Percentiles rank a stretch among this genome's conserved stretches.
These are phyloP conservation scores for Xenus cinereus DNA, from an alignment of 2,113 vertebrate species.

Conservation along the genomic window DNA sequence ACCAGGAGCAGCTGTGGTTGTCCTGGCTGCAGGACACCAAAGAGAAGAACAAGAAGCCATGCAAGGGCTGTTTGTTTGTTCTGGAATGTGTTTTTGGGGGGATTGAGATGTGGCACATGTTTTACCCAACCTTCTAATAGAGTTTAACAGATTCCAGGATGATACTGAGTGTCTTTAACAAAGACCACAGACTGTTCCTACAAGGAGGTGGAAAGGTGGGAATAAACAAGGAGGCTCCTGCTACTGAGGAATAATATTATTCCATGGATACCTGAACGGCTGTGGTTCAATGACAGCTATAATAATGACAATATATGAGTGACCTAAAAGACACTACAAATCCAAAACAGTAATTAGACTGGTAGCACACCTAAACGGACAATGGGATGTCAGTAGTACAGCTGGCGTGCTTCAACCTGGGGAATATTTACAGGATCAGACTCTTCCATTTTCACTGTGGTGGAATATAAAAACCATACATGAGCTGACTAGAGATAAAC, in stretches of 20 bases:
- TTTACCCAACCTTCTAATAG: neutral
- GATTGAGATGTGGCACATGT: neutral
- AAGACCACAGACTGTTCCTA: neutral
- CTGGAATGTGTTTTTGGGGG: neutral
- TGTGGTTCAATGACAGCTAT: neutral
- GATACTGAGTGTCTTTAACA: neutral
- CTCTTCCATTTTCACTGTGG: neutral
- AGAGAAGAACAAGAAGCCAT: neutral
- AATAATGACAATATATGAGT: neutral
- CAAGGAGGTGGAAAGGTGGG: neutral
- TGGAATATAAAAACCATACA: neutral
- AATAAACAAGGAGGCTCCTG: neutral
- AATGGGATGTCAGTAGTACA: neutral
- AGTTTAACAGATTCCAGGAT: neutral
- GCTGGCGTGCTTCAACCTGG: neutral
- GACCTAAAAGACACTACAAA: neutral
- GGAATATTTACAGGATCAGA: neutral
- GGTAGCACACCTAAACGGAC: neutral
- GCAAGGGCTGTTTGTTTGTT: neutral
- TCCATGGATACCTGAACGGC: fast-evolving
- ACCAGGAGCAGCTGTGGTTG: neutral
- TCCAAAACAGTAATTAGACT: neutral
- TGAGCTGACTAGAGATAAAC: neutral
- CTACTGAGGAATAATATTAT: neutral
- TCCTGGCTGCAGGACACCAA: neutral